phyloP scores from a whole-genome alignment of 2,113 vertebrate genomes.

The Promerops cafer region DNA sequence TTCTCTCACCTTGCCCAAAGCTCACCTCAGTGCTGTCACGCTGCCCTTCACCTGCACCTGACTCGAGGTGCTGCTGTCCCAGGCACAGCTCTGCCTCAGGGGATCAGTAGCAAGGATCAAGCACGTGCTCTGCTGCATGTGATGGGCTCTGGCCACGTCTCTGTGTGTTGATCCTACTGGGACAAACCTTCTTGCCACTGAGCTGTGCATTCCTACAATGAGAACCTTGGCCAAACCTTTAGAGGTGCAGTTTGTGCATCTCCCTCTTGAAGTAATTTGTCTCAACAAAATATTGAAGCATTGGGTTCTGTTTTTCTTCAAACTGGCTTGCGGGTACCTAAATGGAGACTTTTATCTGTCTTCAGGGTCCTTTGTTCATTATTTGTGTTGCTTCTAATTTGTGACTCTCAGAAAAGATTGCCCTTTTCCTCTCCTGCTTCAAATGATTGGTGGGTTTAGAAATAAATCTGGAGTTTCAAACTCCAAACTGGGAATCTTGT shows the following conservation, averaged over 20 bases:
- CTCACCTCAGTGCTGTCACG: not conserved
- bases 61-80: not conserved
- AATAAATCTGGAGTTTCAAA: not conserved
- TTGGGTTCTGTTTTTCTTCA: not conserved
- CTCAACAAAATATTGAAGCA: not conserved
- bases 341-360: not conserved
- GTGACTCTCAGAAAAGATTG: not conserved
- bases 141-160: not conserved
- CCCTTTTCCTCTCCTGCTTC: not conserved
- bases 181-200: not conserved
- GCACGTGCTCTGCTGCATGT: rapidly evolving
- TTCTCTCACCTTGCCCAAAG: not conserved
- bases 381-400: not conserved
- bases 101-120: not conserved
- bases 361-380: not conserved
- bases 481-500: not conserved
- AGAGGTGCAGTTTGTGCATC: not conserved
- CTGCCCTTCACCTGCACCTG: not conserved
- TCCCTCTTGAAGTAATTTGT: not conserved
- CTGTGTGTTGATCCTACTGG: not conserved
- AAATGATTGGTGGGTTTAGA: not conserved
- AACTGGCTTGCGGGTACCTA: not conserved
- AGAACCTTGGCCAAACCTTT: not conserved
- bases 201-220: not conserved
- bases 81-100: not conserved